These are phyloP conservation scores for Pollimyrus isidori DNA, from an alignment of 2,113 vertebrate species.

Conservation along the genomic window DNA sequence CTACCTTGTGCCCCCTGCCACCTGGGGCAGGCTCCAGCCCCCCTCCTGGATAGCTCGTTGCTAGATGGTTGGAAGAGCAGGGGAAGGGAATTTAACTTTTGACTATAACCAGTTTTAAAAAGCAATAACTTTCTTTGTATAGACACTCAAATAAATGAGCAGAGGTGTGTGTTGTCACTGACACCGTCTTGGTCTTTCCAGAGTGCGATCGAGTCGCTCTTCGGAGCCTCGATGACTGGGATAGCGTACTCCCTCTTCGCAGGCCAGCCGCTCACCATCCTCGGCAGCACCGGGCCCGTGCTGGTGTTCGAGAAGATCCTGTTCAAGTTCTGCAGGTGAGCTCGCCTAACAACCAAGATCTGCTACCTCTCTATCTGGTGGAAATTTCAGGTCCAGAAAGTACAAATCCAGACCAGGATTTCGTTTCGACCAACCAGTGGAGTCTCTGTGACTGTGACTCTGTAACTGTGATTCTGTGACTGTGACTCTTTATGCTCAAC, in stretches of 20 bases:
- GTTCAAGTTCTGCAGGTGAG: slow-evolving; percentile 99
- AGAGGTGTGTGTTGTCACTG: neutral
- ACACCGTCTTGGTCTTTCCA: slow-evolving; percentile 47
- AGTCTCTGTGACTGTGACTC: too few relatives aligned
- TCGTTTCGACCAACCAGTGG: too few relatives aligned
- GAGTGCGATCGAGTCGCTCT: slow-evolving; percentile 98
- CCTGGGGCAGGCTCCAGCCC: neutral
- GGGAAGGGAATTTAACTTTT: neutral
- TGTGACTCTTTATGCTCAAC: too few relatives aligned
- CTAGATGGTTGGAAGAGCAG: neutral
- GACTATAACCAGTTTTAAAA: neutral
- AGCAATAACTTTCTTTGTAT: neutral
- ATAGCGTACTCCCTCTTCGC: slow-evolving; percentile 94
- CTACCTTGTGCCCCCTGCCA: neutral
- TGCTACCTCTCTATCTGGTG: neutral
- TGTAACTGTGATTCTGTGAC: too few relatives aligned
- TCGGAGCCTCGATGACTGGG: slow-evolving; percentile 97
- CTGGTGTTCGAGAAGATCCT: slow-evolving; percentile 98
- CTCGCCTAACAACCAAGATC: slow-evolving; percentile 7
- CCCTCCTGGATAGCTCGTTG: neutral
- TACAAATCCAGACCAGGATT: too few relatives aligned
- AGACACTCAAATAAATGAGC: neutral
- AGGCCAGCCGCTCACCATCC: slow-evolving; percentile 93
- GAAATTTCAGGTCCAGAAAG: too few relatives aligned
- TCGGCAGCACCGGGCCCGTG: slow-evolving; percentile 96